Evolutionary conservation across 1,140 invertebrate genomes (phyloP).

Genomic region (Aphaenogaster ashmeadi): DNA sequence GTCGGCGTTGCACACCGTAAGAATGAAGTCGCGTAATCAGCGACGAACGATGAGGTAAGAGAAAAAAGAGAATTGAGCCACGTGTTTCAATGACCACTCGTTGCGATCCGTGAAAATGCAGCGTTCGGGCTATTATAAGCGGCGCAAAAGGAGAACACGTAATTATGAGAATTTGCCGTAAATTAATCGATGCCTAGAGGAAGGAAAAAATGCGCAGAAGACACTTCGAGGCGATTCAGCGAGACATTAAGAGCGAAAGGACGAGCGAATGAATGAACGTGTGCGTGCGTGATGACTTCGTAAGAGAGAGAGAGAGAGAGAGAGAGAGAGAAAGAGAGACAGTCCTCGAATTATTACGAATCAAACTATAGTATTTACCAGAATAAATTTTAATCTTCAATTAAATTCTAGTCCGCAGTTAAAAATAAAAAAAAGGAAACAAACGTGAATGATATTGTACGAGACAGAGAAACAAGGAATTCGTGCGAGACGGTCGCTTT

Average conservation of each 20-base stretch:
- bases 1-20: constrained; percentile 18
- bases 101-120: constrained; percentile 61
- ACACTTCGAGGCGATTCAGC: constrained; percentile 63
- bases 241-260: constrained; percentile 38
- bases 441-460: constrained; percentile 9
- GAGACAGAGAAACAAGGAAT: background rate
- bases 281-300: constrained; percentile 46
- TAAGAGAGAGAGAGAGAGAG: constrained; percentile 72
- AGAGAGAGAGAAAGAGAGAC: constrained; percentile 73
- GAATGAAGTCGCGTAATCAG: constrained; percentile 19
- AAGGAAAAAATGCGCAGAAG: constrained; percentile 55
- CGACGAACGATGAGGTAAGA: constrained; percentile 18
- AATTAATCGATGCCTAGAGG: constrained; percentile 72
- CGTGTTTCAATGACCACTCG: background rate
- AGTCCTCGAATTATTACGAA: constrained; percentile 83
- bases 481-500: constrained; percentile 57
- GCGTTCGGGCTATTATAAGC: constrained; percentile 42
- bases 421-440: constrained; percentile 70
- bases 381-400: constrained; percentile 86
- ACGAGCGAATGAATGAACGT: constrained; percentile 63
- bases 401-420: constrained; percentile 86
- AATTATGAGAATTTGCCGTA: constrained; percentile 72
- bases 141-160: constrained; percentile 51
- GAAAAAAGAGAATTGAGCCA: constrained; percentile 14
- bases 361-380: constrained; percentile 86